Base-by-base conservation (phyloP, 1,140 invertebrate species). In the Bombyx mandarina region DNA sequence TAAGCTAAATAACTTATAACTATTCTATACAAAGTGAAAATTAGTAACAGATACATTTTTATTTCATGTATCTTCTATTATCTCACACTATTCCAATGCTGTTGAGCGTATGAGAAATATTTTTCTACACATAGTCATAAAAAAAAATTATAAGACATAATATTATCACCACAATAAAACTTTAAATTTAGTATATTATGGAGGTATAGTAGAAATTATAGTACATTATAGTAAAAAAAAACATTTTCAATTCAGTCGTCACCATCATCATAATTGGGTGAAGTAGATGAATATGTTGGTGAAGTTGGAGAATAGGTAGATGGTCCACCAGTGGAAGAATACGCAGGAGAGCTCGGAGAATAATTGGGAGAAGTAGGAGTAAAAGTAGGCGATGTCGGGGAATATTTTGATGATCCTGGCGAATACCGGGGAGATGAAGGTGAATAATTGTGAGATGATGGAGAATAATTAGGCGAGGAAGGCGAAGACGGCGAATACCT, bases 351-450 rank as follows among this genome's bases (percentile, higher is more conserved):
- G 1, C 93, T 93, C 0, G 95, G 94, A 4, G 94, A 94, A 82
- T 96, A 96, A 42, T 91, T 91, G 0, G 91, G 93, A 62, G 90
- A 92, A 1, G 94, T 94, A 0, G 95, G 95, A 1, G 93, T 94
- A 74, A 97, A 97, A 22, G 93, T 93, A 12, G 74, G 79, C 2
- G 84, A 47, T 7, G 93, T 52, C 89, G 5, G 93, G 93, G n/a
- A 44, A 22, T 54, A 54, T 12, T 54, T 55, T 2, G 63, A 59
- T 6, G 91, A 92, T 1, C 90, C 90, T 1, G 93, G 92, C 0
- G 93, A 94, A 77, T 96, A 96, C 9, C 91, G 92, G 2, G 94
- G 95, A 56, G 92, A 93, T 1, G 93, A 91, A 0, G 95, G 94
- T 0, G 93, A 94, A 74, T 96, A 95, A 65, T 90, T 92, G 0